Percentiles rank a stretch among this genome's conserved stretches.
Evolutionary conservation across 2,888 invertebrate species (phyloP).

Genomic region (Morinoia aosen): DNA sequence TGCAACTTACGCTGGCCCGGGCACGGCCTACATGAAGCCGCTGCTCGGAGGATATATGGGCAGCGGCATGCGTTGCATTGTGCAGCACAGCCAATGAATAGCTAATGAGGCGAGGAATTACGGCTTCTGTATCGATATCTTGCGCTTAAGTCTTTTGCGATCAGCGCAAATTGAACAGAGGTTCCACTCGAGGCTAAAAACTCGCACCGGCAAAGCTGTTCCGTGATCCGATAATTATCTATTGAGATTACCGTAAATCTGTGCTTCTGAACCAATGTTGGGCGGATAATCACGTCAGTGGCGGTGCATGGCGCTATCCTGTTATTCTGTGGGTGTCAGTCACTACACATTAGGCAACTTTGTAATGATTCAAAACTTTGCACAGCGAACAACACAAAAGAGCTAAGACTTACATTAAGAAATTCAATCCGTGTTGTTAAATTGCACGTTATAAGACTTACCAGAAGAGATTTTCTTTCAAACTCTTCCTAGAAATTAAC

Average conservation of each 20-base stretch:
- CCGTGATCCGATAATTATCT: slow-evolving; percentile 12
- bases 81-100: slow-evolving; percentile 18
- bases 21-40: not conserved
- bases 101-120: slow-evolving; percentile 24
- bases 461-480: not conserved
- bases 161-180: slow-evolving; percentile 27
- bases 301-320: not conserved
- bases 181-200: not conserved
- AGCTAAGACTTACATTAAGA: not conserved
- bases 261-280: not conserved
- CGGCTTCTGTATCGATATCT: slow-evolving; percentile 24
- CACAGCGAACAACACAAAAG: not conserved
- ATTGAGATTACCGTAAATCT: not conserved
- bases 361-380: not conserved
- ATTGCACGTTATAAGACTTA: not conserved
- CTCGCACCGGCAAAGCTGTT: not conserved
- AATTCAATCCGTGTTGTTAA: not conserved
- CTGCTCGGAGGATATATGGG: not conserved
- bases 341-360: not conserved
- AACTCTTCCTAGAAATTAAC: not conserved
- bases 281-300: not conserved
- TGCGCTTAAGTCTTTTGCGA: slow-evolving; percentile 17
- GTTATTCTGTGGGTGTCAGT: not conserved
- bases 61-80: not conserved
- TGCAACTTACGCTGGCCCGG: not conserved